Percentiles rank a stretch among this genome's conserved stretches.
Conservation (phyloP, 2,797 vertebrate species). For the Phoeniculus purpureus region DNA sequence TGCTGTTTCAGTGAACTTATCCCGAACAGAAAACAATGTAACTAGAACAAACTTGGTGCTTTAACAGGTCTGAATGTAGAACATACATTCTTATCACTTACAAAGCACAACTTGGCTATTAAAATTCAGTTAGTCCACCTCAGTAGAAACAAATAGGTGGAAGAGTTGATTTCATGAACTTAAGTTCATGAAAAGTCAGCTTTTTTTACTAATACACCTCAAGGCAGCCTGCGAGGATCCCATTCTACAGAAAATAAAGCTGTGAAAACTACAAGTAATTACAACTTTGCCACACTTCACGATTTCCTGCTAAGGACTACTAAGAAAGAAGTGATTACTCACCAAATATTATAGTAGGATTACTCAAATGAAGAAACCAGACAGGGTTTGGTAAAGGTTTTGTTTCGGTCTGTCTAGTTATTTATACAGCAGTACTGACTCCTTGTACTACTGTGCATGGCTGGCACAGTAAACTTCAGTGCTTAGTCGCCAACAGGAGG, state of each 20-base stretch:
- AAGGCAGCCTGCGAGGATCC: background rate
- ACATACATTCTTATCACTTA: background rate
- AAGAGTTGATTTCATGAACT: background rate
- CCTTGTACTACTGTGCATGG: background rate
- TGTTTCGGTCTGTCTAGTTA: background rate
- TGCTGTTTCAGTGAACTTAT: background rate
- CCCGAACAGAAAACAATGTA: background rate
- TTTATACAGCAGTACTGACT: accelerated
- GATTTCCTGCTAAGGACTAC: background rate
- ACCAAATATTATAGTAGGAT: background rate
- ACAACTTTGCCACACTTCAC: background rate
- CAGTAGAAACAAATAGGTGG: background rate
- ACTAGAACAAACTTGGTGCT: background rate
- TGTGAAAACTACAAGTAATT: background rate
- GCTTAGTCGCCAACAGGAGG: background rate
- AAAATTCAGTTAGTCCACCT: background rate
- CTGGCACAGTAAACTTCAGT: background rate
- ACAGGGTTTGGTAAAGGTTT: background rate
- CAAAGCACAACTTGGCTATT: background rate
- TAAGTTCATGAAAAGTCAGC: background rate
- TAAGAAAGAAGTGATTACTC: background rate
- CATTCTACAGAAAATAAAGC: background rate
- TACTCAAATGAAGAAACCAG: background rate
- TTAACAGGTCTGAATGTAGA: background rate
- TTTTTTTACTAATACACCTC: background rate